Conservation (phyloP, 2,888 invertebrate species). For the Meliscaeva auricollis region DNA sequence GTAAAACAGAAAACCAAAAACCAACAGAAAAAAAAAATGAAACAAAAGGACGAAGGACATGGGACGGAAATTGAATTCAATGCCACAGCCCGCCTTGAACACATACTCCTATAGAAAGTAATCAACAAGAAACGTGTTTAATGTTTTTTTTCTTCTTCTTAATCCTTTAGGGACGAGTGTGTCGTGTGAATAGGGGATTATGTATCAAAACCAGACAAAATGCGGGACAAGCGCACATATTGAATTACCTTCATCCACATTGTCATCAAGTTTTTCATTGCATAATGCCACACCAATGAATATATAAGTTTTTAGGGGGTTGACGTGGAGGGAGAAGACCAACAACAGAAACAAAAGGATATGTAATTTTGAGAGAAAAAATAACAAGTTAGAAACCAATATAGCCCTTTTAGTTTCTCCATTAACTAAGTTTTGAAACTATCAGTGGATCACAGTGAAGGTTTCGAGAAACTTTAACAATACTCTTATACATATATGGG, state of each 20-base stretch:
- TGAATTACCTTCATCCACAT: slow-evolving; percentile 53
- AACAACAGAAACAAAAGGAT: background rate
- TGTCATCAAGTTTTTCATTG: slow-evolving; percentile 34
- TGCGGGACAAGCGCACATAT: slow-evolving; percentile 60
- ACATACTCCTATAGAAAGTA: background rate
- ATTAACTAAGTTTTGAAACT: slow-evolving; percentile 14
- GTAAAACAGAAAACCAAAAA: slow-evolving; percentile 10
- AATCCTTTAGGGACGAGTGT: slow-evolving; percentile 65
- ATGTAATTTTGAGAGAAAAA: background rate
- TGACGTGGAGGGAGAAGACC: background rate
- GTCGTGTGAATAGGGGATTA: slow-evolving; percentile 53
- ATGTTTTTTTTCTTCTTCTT: slow-evolving; percentile 15
- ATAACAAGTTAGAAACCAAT: slow-evolving; percentile 18
- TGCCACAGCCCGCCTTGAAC: background rate
- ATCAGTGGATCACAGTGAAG: background rate
- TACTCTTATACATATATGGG: background rate
- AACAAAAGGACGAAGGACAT: slow-evolving; percentile 19
- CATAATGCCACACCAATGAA: background rate
- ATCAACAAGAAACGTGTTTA: slow-evolving; percentile 54
- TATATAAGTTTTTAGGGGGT: background rate
- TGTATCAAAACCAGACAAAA: slow-evolving; percentile 44
- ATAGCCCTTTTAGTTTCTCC: background rate
- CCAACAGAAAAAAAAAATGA: slow-evolving; percentile 17
- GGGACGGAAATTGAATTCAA: slow-evolving; percentile 16
- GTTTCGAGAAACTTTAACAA: slow-evolving; percentile 11